Conservation (phyloP, 2,113 vertebrate genomes). For the Boulengeromyrus knoepffleri region DNA sequence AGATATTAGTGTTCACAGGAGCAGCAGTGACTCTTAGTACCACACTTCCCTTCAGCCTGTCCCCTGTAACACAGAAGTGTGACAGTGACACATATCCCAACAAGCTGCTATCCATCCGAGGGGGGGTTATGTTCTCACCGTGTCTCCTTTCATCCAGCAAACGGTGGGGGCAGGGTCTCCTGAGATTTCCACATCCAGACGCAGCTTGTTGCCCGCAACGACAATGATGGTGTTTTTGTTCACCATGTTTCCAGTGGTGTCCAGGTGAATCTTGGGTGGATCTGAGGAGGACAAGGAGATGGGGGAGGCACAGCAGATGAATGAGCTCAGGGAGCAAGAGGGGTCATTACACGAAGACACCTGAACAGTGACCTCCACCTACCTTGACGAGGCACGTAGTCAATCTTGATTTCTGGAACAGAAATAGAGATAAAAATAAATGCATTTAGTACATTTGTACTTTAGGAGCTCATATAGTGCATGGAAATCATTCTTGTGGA, state of each 20-base stretch:
- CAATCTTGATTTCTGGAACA: constrained; percentile 81
- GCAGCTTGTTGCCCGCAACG: constrained; percentile 82
- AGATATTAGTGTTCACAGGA: not conserved
- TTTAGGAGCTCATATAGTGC: not conserved
- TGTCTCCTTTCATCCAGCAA: constrained; percentile 66
- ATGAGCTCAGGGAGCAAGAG: not conserved
- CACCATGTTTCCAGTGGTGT: constrained; percentile 59
- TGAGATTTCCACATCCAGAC: constrained; percentile 73
- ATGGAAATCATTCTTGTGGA: not conserved
- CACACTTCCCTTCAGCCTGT: not conserved
- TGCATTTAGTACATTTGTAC: not conserved
- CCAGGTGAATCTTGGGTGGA: constrained; percentile 83
- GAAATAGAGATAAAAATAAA: constrained; percentile 21
- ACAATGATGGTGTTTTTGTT: constrained; percentile 69
- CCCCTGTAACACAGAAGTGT: not conserved
- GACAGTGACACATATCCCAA: not conserved
- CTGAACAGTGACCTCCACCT: constrained; percentile 19
- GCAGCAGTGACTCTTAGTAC: not conserved
- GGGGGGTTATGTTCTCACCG: constrained; percentile 47
- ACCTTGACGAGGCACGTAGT: constrained; percentile 83
- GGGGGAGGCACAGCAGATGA: not conserved
- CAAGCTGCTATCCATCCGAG: not conserved
- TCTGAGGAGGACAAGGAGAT: constrained; percentile 49
- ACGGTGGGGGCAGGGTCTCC: constrained; percentile 75
- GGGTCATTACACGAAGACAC: no score